These are phyloP conservation scores for Empis livida DNA, from an alignment of 2,888 invertebrate species.

Conservation along the genomic window DNA sequence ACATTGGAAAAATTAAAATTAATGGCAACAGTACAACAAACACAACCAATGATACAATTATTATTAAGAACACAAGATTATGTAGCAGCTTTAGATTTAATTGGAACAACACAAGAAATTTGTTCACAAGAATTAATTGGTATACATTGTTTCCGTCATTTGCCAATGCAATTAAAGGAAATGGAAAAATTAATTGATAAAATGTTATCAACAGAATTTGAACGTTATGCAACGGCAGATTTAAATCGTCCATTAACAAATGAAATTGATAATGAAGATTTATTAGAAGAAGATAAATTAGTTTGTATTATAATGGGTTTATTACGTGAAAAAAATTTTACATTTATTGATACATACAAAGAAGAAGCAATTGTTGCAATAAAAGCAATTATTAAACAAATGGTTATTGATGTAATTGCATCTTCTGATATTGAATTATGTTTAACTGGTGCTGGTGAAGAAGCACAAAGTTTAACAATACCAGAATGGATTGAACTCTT, in stretches of 20 bases:
- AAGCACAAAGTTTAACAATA: conserved; percentile 45
- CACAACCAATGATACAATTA: conserved; percentile 93
- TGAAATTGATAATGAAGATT: conserved; percentile 37
- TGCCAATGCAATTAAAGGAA: conserved; percentile 90
- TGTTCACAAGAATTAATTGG: conserved; percentile 80
- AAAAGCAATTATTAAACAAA: conserved; percentile 78
- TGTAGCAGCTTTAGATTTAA: conserved; percentile 92
- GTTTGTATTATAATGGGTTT: conserved; percentile 83
- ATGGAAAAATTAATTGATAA: conserved; percentile 92
- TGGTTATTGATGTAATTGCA: conserved; percentile 63
- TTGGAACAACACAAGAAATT: conserved; percentile 91
- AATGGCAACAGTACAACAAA: conserved; percentile 93
- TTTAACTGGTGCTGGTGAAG: conserved; percentile 39
- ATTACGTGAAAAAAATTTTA: conserved; percentile 71
- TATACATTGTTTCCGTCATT: conserved; percentile 87
- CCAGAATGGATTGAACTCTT: conserved; percentile 57
- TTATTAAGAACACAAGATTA: conserved; percentile 91
- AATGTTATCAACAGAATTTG: conserved; percentile 92
- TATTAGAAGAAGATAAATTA: conserved; percentile 73
- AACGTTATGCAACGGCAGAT: conserved; percentile 80
- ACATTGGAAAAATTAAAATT: conserved; percentile 67
- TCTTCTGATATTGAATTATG: conserved; percentile 42
- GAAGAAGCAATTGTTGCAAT: conserved; percentile 83
- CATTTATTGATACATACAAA: conserved; percentile 76
- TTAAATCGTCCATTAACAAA: conserved; percentile 65